Base-by-base conservation (phyloP, 2,888 invertebrate genomes). In the Hyposoter dolosus region DNA sequence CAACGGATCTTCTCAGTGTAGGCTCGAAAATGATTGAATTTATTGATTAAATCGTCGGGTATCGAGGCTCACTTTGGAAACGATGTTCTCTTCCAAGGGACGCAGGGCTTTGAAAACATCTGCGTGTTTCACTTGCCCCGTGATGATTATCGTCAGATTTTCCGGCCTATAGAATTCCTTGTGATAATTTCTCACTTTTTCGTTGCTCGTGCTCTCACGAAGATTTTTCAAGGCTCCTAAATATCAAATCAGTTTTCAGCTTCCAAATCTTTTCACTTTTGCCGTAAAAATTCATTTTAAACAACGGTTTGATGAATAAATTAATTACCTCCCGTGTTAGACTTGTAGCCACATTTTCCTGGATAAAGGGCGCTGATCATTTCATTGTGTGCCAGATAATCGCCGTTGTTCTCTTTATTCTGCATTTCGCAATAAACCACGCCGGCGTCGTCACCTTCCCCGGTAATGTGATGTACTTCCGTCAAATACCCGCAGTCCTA, bases 351-450 rank as follows among this genome's bases (percentile, higher is more conserved):
- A 92, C 97, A 97, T 90, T 96, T 95, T 32, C 96, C 96, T 0
- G 98, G 98, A 93, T 98, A 99, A 93, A 98, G 96, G 3, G 96
- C 95, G 87, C 96, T 95, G 28, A 96, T 93, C 92, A 98, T 94
- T 88, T 95, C 95, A 80, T 96, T 94, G 89, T 96, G 95, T 85
- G 97, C 95, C 85, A 97, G 95, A 83, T 96, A 96, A 92, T 97
- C 97, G 5, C 97, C 97, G n/a, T 95, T 96, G 93, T 98, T 98
- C 93, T 98, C 98, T 45, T 96, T 93, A 0, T 97, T 98, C 94
- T 98, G 98, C 97, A 98, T 98, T 95, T 99, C 99, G 94, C 98
- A 98, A 93, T 99, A 99, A n/a, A 99, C 98, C 17, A 99, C 98
- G 23, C 99, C 99, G 15, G 97, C 98, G 95, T 99, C 97, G 88